Evolutionary conservation across 2,113 vertebrate genomes (phyloP).

Genomic region (Phalacrocorax brasilianus): DNA sequence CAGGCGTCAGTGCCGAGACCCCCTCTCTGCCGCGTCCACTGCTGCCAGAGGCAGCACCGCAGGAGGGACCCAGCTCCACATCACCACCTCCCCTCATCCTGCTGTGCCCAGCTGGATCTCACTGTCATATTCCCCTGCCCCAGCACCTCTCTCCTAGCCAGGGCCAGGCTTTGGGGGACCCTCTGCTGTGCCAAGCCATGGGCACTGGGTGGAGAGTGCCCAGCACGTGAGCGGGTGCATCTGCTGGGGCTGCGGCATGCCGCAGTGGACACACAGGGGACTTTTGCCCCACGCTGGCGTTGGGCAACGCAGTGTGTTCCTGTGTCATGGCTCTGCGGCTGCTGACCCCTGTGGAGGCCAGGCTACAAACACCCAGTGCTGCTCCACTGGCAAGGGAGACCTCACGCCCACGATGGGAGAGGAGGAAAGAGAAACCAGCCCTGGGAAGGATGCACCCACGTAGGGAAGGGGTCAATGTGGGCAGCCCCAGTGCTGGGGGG

Average conservation of each 20-base stretch:
- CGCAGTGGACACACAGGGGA: not conserved
- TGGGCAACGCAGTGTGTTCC: rapidly evolving
- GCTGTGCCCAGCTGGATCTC: rapidly evolving
- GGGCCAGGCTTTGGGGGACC: not conserved
- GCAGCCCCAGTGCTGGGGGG: not conserved
- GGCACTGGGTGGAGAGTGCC: not conserved
- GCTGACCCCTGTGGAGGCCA: not conserved
- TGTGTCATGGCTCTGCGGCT: not conserved
- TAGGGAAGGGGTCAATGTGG: rapidly evolving
- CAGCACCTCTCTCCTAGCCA: not conserved
- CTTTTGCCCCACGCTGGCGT: not conserved
- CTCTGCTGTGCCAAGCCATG: rapidly evolving
- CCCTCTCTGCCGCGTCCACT: not conserved
- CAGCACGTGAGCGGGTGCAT: rapidly evolving
- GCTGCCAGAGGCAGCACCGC: not conserved
- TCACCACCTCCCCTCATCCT: not conserved
- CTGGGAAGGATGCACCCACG: rapidly evolving
- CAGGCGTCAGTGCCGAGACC: rapidly evolving
- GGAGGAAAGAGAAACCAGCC: not conserved
- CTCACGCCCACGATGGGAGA: rapidly evolving
- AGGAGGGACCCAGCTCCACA: rapidly evolving
- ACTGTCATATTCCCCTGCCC: not conserved
- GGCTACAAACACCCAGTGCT: rapidly evolving
- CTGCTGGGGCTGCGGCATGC: not conserved
- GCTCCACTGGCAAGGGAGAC: not conserved